Evolutionary conservation across 2,797 vertebrate genomes (phyloP).

Genomic region (Malacoraja senta): DNA sequence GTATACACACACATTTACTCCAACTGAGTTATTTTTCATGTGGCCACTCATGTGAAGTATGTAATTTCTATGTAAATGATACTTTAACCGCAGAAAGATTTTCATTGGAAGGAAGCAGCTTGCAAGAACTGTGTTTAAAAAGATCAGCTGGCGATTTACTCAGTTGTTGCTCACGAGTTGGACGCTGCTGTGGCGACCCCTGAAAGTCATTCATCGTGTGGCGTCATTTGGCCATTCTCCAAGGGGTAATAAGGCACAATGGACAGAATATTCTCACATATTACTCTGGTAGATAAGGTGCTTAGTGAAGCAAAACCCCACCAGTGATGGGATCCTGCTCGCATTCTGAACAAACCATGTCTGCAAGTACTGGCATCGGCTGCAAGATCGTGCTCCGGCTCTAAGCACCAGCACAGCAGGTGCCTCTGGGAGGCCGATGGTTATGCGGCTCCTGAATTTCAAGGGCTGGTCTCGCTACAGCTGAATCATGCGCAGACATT

Average conservation of each 20-base stretch:
- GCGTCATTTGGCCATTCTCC: not conserved
- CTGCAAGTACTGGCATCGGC: no score
- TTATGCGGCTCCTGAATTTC: not conserved
- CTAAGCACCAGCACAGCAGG: no score
- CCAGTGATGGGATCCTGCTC: no score
- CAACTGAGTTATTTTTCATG: conserved; percentile 1
- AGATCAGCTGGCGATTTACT: not conserved
- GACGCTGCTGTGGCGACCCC: not conserved
- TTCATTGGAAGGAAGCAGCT: not conserved
- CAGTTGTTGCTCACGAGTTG: not conserved
- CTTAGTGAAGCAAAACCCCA: no score
- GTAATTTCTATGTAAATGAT: conserved; percentile 15
- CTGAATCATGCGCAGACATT: no score
- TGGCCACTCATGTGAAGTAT: not conserved
- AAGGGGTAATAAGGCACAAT: not conserved
- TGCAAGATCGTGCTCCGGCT: no score
- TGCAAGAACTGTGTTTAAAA: not conserved
- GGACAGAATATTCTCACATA: not conserved
- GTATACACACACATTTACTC: not conserved
- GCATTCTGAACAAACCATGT: no score
- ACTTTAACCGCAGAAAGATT: not conserved
- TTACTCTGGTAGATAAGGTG: not conserved
- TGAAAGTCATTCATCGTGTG: not conserved
- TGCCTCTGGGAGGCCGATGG: not conserved
- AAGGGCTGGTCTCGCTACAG: no score